Base-by-base conservation (phyloP, 1,140 invertebrate species). In the Ganaspis sp. region DNA sequence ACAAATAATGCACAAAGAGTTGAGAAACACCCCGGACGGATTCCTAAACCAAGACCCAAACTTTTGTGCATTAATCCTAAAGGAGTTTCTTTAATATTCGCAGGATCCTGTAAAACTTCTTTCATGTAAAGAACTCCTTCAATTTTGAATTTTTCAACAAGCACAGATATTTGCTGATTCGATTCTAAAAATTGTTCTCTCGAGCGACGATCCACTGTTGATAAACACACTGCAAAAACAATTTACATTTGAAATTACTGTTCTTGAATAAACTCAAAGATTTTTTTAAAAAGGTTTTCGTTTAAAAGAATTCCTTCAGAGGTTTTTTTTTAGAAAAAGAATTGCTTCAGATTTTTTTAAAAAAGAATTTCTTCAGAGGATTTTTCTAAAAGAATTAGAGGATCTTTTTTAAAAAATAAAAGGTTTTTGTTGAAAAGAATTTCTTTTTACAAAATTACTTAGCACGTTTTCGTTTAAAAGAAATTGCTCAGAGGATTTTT, bases 151-250 rank as follows among this genome's bases (percentile, higher is more conserved):
- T 97, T 97, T 73, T 98, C 97, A 0, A 98, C 97, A 0, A 98
- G 87, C 0, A 96, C 95, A 6, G 96, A 95, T 81, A 98, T 98
- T 89, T 98, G 97, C 77, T 97, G 96, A 85, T 97, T 98, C 0
- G 97, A 98, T 87, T 98, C 97, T 9, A 98, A 92, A 87, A 98
- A 98, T 12, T 96, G 92, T 88, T 98, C 97, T 26, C 97, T 92
- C 1, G 95, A 97, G 73, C 96, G 92, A 40, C 97, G 92, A 90
- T 98, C 97, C 12, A 98, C 97, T 0, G 97, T 98, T 26, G 97
- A 97, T 70, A 98, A 89, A 86, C 97, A 98, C 58, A 98, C 96
- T 95, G 84, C 73, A 75, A 75, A 74, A 58, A 11, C 1, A 76
- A 54, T 53, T n/a, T n/a, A n/a, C n/a, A 76, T 49, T 19, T 58